Base-by-base conservation (phyloP, 37 sponge, comb jelly and placozoan species). In the Cliona cf. orientalis region DNA sequence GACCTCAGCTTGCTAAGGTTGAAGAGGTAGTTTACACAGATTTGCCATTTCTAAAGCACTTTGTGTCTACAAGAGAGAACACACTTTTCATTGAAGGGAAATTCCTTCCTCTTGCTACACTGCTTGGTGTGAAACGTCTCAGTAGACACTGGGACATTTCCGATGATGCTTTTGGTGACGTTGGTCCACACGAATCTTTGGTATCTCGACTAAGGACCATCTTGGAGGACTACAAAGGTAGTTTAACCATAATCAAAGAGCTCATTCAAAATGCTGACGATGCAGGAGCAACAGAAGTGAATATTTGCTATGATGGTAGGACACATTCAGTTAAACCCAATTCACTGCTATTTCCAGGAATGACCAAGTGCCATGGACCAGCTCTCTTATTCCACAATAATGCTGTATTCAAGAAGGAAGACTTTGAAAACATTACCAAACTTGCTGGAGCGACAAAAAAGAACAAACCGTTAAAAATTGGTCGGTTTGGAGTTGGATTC, bases 251-350 rank as follows among this genome's bases (percentile, higher is more conserved):
- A 23, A 37, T 90, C 63, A 85, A 90, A 49, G 91, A 90, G 39
- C 31, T 89, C 32, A 46, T 89, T 23, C 89, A 89, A 68, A 89
- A 89, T 83, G 89, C 89, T 53, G 91, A 90, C 55, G 91, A 90
- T 90, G 91, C 91, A 29, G 91, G 49, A 26, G 91, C 91, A 40
- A 85, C 86, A 25, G 80, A 80, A 49, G 74, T 90, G 42, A 74
- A 79, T 43, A 74, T 90, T n/a, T 60, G 79, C 62, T 80, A 84
- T 56, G 91, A 90, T 58, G 57, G 42, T 22, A 39, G 91, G 3
- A 29, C 33, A 14, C 82, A 81, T 28, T 23, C 55, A 5, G 60
- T 31, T 14, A 29, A 64, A 29, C 42, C 53, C 0, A 67, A 29
- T 29, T 22, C 26, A n/a, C 81, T 90, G 32, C 66, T 90, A 38